Percentiles rank a stretch among this genome's conserved stretches.
Conservation (phyloP, 2,113 vertebrate species). For the Romanogobio albipinnatus region DNA sequence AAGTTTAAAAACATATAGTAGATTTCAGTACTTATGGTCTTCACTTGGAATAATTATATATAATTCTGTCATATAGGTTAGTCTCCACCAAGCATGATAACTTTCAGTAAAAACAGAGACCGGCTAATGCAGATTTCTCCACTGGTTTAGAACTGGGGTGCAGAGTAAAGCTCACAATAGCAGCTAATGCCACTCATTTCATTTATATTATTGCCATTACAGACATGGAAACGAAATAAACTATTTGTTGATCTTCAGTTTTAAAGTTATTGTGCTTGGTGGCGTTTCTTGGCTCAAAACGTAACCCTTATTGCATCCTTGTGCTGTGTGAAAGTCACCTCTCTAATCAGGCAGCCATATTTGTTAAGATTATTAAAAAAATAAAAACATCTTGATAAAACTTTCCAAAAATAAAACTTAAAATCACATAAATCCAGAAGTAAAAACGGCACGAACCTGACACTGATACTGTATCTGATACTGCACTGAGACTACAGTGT, state of each 20-base stretch:
- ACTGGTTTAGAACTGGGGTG: not conserved
- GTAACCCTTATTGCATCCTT: conserved; percentile 43
- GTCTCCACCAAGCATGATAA: not conserved
- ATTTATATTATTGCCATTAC: not conserved
- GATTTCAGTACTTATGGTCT: not conserved
- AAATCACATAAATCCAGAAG: not conserved
- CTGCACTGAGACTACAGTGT: conserved; percentile 25
- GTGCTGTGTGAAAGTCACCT: conserved; percentile 16
- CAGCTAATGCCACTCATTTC: conserved; percentile 11
- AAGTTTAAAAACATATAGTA: not conserved
- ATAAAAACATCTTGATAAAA: conserved; percentile 9
- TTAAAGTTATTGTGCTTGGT: conserved; percentile 36
- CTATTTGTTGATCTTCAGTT: not conserved
- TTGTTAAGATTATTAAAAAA: conserved; percentile 33
- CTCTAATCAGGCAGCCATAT: conserved; percentile 21
- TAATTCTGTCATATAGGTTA: not conserved
- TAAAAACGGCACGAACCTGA: conserved; percentile 17
- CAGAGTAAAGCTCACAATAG: not conserved
- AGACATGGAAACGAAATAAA: not conserved
- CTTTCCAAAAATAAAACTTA: not conserved
- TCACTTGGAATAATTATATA: not conserved
- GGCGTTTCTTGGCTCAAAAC: conserved; percentile 6
- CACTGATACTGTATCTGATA: conserved; percentile 40
- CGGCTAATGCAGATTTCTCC: not conserved
- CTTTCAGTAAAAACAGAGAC: not conserved